phyloP scores from a whole-genome alignment of 2,888 invertebrate genomes.

The Sialis fuliginosa region DNA sequence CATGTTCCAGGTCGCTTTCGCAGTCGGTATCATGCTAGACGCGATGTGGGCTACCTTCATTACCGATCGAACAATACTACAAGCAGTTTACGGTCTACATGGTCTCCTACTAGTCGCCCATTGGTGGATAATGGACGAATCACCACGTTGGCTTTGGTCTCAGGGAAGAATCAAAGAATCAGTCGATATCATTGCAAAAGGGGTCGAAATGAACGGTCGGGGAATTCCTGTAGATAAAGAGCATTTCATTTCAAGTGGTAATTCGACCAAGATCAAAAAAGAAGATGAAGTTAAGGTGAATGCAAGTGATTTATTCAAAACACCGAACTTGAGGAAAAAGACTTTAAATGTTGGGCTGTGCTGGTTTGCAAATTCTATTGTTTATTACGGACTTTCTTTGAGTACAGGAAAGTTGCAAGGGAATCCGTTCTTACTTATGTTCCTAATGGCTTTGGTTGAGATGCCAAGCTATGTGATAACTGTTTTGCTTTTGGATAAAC shows the following conservation, averaged over 20 bases:
- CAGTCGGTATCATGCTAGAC: constrained; percentile 63
- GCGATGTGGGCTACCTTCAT: constrained; percentile 69
- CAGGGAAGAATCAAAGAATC: constrained; percentile 60
- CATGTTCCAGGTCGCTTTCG: constrained; percentile 62
- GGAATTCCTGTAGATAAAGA: constrained; percentile 42
- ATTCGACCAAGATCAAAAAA: constrained; percentile 21
- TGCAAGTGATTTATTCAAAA: constrained; percentile 61
- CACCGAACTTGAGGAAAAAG: constrained; percentile 60
- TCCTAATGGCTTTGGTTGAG: constrained; percentile 58
- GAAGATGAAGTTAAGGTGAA: constrained; percentile 23
- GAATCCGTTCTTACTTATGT: constrained; percentile 64
- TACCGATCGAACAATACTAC: constrained; percentile 52
- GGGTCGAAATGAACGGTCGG: constrained; percentile 53
- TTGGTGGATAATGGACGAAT: constrained; percentile 81
- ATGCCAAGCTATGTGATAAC: constrained; percentile 61
- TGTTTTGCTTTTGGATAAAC: constrained; percentile 51
- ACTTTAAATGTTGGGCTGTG: constrained; percentile 65
- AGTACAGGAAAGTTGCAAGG: constrained; percentile 66
- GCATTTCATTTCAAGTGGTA: constrained; percentile 33
- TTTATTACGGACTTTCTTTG: constrained; percentile 69
- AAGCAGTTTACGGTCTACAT: constrained; percentile 63
- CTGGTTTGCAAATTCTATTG: constrained; percentile 80
- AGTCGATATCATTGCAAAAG: constrained; percentile 54
- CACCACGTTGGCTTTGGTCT: constrained; percentile 76
- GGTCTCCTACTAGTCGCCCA: constrained; percentile 54